Base-by-base conservation (phyloP, 2,888 invertebrate genomes). In the Drosophila kuntzei region DNA sequence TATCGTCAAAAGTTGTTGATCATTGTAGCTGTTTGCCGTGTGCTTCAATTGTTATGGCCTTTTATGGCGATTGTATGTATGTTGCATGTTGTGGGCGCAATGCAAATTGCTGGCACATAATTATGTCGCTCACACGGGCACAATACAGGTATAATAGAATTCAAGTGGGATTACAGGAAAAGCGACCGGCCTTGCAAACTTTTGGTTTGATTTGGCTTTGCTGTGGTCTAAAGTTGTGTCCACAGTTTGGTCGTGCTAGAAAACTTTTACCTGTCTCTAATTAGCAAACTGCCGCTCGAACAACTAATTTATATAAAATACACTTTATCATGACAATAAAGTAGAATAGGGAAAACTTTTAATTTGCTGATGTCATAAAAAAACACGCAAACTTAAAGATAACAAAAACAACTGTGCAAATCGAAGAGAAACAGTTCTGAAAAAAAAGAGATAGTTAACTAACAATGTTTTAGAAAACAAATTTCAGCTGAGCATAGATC, bases 61-160 rank as follows among this genome's bases (percentile, higher is more conserved):
- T 71, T 81, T 78, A 74, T 79, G 78, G 80, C 54, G 58, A 69
- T 71, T 87, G 78, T n/a, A n/a, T n/a, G n/a, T n/a, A n/a, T 84
- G 37, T 27, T 34, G 25, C 39, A 29, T 41, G 53, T 71, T 76
- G 80, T 71, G 76, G 80, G 73, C 67, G 77, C 78, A 79, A 85
- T 88, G 76, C 74, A 83, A 89, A 89, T 88, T 77, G 83, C 76
- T 53, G 72, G 75, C 78, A 79, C 82, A 89, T 89, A 89, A 89
- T 89, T 89, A 86, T 84, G 87, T 84, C 86, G 71, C 76, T 68
- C 69, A 55, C 59, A 46, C 39, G 59, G 39, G 49, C 16, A 61
- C 58, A 60, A 55, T 59, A 53, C 59, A 27, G 44, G 46, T 63
- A 71, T 67, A 78, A 71, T 74, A 74, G 60, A 62, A 66, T 65